Evolutionary conservation across 2,888 invertebrate genomes (phyloP).

Genomic region (Graphium colonna): DNA sequence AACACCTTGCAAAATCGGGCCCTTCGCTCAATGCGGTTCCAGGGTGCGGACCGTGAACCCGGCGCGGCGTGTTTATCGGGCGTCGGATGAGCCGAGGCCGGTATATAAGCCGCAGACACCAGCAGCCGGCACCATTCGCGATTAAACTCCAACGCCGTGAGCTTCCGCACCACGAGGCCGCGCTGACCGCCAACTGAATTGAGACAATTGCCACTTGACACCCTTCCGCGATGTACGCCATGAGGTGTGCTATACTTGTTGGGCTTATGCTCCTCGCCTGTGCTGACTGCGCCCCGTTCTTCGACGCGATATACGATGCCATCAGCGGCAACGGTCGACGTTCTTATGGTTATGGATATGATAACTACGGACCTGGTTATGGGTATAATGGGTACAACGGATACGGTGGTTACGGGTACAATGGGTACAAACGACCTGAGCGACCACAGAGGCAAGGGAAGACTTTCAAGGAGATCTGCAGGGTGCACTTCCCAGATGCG

Average conservation of each 20-base stretch:
- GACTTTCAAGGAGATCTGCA: conserved; percentile 85
- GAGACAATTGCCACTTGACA: conserved; percentile 58
- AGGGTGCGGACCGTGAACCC: conserved; percentile 74
- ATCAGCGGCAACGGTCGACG: conserved; percentile 62
- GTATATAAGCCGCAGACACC: conserved; percentile 68
- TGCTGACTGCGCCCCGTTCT: conserved; percentile 60
- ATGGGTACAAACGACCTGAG: conserved; percentile 39
- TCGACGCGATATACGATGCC: conserved; percentile 71
- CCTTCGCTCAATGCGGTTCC: conserved; percentile 45
- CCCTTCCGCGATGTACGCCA: conserved; percentile 68
- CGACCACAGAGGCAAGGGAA: conserved; percentile 61
- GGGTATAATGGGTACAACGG: too few species aligned
- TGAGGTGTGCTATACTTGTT: conserved; percentile 41
- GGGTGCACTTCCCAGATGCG: conserved; percentile 82
- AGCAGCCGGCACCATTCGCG: conserved; percentile 74
- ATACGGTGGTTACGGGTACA: conserved; percentile 41
- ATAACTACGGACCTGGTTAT: conserved; percentile 46
- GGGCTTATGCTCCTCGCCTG: conserved; percentile 44
- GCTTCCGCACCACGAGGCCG: conserved; percentile 68
- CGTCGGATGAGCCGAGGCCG: conserved; percentile 76
- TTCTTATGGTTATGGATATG: conserved; percentile 58
- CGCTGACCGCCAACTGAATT: conserved; percentile 69
- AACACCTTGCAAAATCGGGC: conserved; percentile 12
- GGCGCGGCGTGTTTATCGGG: conserved; percentile 50
- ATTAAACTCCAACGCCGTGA: conserved; percentile 63